phyloP scores from a whole-genome alignment of 2,797 vertebrate genomes.

The Sebastiscus tertius region DNA sequence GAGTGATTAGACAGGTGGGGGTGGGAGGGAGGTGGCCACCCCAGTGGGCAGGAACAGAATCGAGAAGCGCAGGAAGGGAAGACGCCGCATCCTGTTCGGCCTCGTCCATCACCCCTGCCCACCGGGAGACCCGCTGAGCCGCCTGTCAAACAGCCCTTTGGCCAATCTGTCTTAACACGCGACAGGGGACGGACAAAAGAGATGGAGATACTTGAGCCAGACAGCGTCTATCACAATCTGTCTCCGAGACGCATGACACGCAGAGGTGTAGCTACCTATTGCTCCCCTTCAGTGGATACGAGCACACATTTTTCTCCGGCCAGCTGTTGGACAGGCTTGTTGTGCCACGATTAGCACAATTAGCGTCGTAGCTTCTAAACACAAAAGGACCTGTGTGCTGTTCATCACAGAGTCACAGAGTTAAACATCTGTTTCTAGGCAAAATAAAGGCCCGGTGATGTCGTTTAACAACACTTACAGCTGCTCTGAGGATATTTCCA shows the following conservation, averaged over 20 bases:
- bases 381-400: constrained; percentile 12
- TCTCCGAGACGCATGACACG: constrained; percentile 44
- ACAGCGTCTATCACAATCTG: constrained; percentile 79
- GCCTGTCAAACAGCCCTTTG: constrained; percentile 66
- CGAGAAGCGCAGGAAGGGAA: constrained; percentile 68
- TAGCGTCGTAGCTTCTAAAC: neutral
- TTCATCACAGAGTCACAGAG: neutral
- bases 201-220: constrained; percentile 73
- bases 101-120: constrained; percentile 81
- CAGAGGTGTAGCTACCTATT: neutral
- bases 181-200: constrained; percentile 77
- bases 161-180: constrained; percentile 74
- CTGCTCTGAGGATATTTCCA: neutral
- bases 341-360: constrained; percentile 2
- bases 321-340: constrained; percentile 17
- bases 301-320: neutral
- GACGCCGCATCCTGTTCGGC: constrained; percentile 80
- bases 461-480: neutral
- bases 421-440: neutral
- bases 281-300: neutral
- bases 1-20: constrained; percentile 59
- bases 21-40: constrained; percentile 38
- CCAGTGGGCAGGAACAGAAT: constrained; percentile 65
- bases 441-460: neutral
- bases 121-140: constrained; percentile 60